Percentiles rank a stretch among this genome's conserved stretches.
These are phyloP conservation scores for Rhynchopsitta pachyrhyncha DNA, from an alignment of 2,113 vertebrate species.

Conservation along the genomic window DNA sequence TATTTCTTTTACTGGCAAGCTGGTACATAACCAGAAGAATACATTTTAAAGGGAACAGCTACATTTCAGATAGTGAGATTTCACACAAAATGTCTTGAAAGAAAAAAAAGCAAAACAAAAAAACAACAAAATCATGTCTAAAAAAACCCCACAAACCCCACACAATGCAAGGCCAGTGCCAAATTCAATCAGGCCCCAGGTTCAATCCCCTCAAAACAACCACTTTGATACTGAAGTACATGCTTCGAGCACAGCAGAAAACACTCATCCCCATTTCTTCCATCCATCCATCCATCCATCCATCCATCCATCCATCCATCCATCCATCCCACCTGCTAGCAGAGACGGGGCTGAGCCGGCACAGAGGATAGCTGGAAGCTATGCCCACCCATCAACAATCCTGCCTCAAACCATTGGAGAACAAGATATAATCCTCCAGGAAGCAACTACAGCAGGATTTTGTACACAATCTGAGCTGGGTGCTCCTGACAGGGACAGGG, in stretches of 20 bases:
- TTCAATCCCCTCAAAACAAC: not conserved
- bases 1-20: not conserved
- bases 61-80: not conserved
- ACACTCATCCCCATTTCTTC: not conserved
- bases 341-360: no score
- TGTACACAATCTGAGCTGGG: rapidly evolving
- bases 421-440: not conserved
- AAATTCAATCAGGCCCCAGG: not conserved
- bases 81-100: not conserved
- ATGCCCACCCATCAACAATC: not conserved
- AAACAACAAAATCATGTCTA: not conserved
- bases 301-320: not conserved
- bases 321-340: not conserved
- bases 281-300: not conserved
- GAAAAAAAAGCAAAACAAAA: not conserved
- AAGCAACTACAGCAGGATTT: rapidly evolving
- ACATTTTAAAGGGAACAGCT: not conserved
- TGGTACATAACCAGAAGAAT: not conserved
- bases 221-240: not conserved
- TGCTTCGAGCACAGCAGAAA: not conserved
- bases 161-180: not conserved
- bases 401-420: not conserved
- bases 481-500: not conserved
- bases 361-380: not conserved
- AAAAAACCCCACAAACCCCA: not conserved